Conservation (phyloP, 2,888 invertebrate species). For the Coelogynopora nodosa region DNA sequence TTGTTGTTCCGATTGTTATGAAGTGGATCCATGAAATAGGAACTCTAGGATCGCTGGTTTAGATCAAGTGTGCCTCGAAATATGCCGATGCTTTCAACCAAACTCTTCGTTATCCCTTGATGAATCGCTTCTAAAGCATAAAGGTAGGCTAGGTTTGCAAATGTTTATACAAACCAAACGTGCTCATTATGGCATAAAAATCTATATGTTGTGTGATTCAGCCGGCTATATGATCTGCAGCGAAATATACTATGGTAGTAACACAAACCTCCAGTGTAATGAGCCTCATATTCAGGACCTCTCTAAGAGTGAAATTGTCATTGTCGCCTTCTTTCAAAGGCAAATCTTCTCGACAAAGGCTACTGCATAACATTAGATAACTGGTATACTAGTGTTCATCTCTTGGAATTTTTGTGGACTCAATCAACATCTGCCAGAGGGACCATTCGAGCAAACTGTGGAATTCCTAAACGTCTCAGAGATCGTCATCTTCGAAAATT, state of each 20-base stretch:
- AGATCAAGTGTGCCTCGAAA: neutral
- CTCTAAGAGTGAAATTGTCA: conserved; percentile 3
- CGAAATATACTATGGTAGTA: conserved; percentile 16
- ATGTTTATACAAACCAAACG: conserved; percentile 1
- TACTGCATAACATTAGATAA: conserved; percentile 18
- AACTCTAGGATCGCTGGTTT: neutral
- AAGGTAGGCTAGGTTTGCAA: neutral
- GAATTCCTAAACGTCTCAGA: neutral
- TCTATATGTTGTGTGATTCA: neutral
- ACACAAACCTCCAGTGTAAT: neutral
- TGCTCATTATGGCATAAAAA: conserved; percentile 1
- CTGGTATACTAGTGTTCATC: conserved; percentile 21
- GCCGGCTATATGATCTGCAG: neutral
- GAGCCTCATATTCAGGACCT: neutral
- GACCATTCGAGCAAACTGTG: neutral
- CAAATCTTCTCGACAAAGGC: conserved; percentile 17
- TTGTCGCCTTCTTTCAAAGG: neutral
- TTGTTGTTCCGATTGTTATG: too few species aligned
- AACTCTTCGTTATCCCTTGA: neutral
- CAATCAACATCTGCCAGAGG: neutral
- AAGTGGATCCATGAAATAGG: too few species aligned
- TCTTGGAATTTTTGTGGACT: neutral
- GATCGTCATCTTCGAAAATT: neutral
- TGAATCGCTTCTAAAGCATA: conserved; percentile 1
- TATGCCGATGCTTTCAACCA: neutral